Evolutionary conservation across 2,113 vertebrate genomes (phyloP).

Genomic region (Caranx ignobilis): DNA sequence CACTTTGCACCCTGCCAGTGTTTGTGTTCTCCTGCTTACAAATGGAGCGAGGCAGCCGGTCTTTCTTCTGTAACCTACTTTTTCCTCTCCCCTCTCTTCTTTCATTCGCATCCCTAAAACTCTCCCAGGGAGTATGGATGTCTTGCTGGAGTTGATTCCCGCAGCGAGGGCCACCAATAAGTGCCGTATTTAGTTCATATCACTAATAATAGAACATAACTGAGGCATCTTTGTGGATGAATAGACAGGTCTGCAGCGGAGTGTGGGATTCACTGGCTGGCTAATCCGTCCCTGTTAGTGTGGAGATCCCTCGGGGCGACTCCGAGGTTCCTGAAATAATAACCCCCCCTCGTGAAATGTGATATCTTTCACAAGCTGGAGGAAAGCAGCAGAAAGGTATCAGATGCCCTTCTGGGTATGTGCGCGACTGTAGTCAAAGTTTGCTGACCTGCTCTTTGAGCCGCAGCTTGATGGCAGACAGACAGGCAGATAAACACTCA

Average conservation of each 20-base stretch:
- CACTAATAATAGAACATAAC: conserved; percentile 64
- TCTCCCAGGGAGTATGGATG: conserved; percentile 59
- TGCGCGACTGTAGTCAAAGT: conserved; percentile 3
- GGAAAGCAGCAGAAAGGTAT: conserved; percentile 37
- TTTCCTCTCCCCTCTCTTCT: conserved; percentile 41
- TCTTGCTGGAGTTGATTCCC: conserved; percentile 58
- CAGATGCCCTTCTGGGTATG: conserved; percentile 33
- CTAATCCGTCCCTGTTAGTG: conserved; percentile 57
- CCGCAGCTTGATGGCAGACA: conserved; percentile 21
- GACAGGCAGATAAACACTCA: conserved; percentile 32
- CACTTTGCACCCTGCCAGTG: conserved; percentile 47
- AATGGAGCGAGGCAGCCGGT: conserved; percentile 62
- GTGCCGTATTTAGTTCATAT: conserved; percentile 52
- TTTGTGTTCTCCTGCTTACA: conserved; percentile 56
- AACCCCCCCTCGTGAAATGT: conserved; percentile 16
- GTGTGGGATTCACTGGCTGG: conserved; percentile 51
- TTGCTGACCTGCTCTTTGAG: conserved; percentile 43
- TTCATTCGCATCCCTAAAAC: conserved; percentile 30
- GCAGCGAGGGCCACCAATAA: conserved; percentile 58
- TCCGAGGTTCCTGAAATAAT: conserved; percentile 48
- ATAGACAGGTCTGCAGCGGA: conserved; percentile 22
- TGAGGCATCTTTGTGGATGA: conserved; percentile 47
- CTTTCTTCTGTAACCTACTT: conserved; percentile 77
- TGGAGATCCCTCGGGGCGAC: conserved; percentile 38
- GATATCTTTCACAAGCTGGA: conserved; percentile 55